These are phyloP conservation scores for Temnopleurus reevesii DNA, from an alignment of 53 echinoderm and acorn worm genomes.

Conservation along the genomic window DNA sequence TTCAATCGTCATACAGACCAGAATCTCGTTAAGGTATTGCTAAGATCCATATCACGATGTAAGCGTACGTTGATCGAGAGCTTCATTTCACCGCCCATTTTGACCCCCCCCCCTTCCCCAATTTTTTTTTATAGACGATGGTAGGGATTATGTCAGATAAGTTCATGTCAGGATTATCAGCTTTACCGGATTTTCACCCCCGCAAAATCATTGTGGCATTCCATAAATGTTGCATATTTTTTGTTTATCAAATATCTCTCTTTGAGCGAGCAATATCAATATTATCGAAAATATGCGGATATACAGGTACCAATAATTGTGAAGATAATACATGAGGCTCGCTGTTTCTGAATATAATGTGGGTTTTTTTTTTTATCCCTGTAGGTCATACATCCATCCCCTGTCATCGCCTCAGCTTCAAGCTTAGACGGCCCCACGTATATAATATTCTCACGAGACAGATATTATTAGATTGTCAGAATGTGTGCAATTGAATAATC, in stretches of 20 bases:
- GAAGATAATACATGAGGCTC: neutral
- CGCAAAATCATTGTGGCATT: neutral
- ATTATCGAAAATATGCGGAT: neutral
- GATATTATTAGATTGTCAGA: conserved; percentile 19
- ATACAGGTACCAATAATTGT: neutral
- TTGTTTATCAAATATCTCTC: neutral
- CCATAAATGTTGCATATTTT: neutral
- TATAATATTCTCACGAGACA: conserved; percentile 9
- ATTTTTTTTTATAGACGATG: neutral
- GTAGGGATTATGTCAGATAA: neutral
- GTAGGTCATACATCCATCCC: neutral
- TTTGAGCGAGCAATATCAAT: neutral
- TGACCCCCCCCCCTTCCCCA: neutral
- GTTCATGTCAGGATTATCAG: neutral
- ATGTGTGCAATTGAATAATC: conserved; percentile 2
- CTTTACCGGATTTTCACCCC: neutral
- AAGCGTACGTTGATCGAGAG: neutral
- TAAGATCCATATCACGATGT: too few relatives aligned
- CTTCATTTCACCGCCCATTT: neutral
- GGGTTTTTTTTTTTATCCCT: too few relatives aligned
- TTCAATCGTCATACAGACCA: neutral
- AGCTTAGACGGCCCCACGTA: neutral
- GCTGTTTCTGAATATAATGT: too few relatives aligned
- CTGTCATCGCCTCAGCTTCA: neutral
- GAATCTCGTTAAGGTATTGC: neutral